Evolutionary conservation across 2,113 vertebrate species (phyloP).

Genomic region (Leucosticte australis): DNA sequence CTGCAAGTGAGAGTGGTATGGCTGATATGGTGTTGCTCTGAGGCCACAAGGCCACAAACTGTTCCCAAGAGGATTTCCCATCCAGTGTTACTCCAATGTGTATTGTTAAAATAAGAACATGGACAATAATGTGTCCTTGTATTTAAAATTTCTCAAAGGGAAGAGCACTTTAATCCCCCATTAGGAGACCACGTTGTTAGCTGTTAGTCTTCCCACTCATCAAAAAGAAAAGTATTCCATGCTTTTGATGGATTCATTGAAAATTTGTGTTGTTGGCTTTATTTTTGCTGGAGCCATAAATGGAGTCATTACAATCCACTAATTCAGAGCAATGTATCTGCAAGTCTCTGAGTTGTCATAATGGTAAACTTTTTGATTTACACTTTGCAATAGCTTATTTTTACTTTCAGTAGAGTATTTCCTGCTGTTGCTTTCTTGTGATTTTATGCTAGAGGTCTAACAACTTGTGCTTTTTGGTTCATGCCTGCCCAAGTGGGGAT

Average conservation of each 20-base stretch:
- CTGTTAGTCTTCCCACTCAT: background rate
- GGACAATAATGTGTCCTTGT: background rate
- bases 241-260: background rate
- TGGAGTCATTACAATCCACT: background rate
- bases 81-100: background rate
- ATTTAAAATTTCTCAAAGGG: background rate
- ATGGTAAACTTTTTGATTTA: slow-evolving; percentile 1
- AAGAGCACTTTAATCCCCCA: background rate
- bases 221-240: background rate
- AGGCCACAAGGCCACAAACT: background rate
- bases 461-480: slow-evolving; percentile 61
- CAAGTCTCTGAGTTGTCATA: background rate
- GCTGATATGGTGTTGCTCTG: background rate
- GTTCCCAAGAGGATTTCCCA: background rate
- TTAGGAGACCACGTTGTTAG: background rate
- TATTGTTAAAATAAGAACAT: background rate
- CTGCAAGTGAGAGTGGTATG: background rate
- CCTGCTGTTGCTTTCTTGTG: slow-evolving; percentile 58
- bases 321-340: background rate
- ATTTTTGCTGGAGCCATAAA: background rate
- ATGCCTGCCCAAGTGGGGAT: slow-evolving; percentile 59
- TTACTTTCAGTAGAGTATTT: slow-evolving; percentile 34
- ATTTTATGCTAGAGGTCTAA: slow-evolving; percentile 50
- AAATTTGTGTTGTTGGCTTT: background rate
- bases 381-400: slow-evolving; percentile 40